Conservation (phyloP, 2,113 vertebrate genomes). For the Neodontobutis hainanensis region DNA sequence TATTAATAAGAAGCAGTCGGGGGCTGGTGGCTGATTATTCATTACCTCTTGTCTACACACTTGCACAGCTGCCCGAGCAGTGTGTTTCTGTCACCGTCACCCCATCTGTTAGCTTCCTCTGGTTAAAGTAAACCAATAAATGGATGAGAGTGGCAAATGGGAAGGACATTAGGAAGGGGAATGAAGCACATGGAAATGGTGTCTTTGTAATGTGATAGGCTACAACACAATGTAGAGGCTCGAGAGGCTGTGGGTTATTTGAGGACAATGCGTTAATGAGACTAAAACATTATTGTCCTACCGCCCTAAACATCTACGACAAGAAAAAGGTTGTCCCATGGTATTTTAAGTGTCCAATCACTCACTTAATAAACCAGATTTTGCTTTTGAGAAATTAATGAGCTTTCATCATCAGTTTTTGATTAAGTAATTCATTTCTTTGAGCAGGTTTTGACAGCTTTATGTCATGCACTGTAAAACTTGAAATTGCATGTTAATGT, state of each 20-base stretch:
- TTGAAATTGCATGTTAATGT: slow-evolving; percentile 58
- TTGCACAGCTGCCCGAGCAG: slow-evolving; percentile 77
- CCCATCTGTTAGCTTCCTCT: slow-evolving; percentile 73
- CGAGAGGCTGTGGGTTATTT: neutral
- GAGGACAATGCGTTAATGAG: neutral
- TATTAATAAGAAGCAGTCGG: slow-evolving; percentile 79
- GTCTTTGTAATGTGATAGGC: neutral
- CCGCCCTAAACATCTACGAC: too few species aligned
- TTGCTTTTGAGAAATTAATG: slow-evolving; percentile 61
- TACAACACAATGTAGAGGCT: too few species aligned
- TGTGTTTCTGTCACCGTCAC: slow-evolving; percentile 69
- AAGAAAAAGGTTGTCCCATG: neutral
- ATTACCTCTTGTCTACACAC: slow-evolving; percentile 79
- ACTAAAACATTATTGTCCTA: too few species aligned
- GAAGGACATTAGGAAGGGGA: neutral
- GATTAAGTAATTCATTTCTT: slow-evolving; percentile 68
- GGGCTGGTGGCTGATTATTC: slow-evolving; percentile 77
- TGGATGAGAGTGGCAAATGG: slow-evolving; percentile 32
- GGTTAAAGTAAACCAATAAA: slow-evolving; percentile 65
- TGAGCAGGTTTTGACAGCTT: slow-evolving; percentile 63
- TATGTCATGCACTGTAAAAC: slow-evolving; percentile 67
- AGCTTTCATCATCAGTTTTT: slow-evolving; percentile 64
- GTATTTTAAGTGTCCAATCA: slow-evolving; percentile 20
- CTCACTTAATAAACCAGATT: slow-evolving; percentile 53
- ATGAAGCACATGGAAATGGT: neutral